Base-by-base conservation (phyloP, 2,113 vertebrate species). In the Brachyhypopomus occidentalis region DNA sequence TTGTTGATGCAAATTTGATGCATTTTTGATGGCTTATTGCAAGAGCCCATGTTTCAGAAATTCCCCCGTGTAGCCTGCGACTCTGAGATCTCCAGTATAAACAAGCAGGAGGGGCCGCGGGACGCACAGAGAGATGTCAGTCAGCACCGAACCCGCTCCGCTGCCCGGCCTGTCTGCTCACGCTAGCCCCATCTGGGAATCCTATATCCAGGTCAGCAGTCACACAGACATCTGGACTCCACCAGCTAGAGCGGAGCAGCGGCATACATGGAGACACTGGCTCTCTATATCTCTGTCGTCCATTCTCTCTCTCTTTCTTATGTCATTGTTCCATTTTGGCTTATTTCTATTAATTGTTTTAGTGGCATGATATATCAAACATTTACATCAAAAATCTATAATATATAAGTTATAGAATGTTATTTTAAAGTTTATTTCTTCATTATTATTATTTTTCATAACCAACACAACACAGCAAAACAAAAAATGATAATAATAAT, bases 151-250 rank as follows among this genome's bases (percentile, higher is more conserved):
- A 66, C 36, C 79, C 78, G 25, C 45, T 14, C 72, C 55, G 12
- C 14, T 19, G 67, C 45, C 41, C 73, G 56, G 6, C 59, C 74
- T 64, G 69, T n/a, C 75, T 79, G 63, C 20, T 23, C 66, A 66
- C 5, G 14, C 8, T 8, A 25, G 69, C 1, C 23, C 81, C 73
- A 34, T 52, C 66, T 83, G 81, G 81, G 84, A 83, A 58, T 69
- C 67, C 64, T 56, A 82, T 64, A 30, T 76, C 79, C 41, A 75
- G 84, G 71, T 83, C 80, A 83, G 36, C 45, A 72, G 77, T 83
- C 80, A 85, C 34, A 82, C 72, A 60, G 23, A 69, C 75, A 70
- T 71, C 74, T 52, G 75, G 56, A 60, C 56, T 25, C 56, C 71
- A 74, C 38, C 78, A 5, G 58, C 78, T 48, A 60, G 16, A 17